Percentiles rank a stretch among this genome's conserved stretches.
These are phyloP conservation scores for Leucophenga varia DNA, from an alignment of 1,140 invertebrate species.

Conservation along the genomic window DNA sequence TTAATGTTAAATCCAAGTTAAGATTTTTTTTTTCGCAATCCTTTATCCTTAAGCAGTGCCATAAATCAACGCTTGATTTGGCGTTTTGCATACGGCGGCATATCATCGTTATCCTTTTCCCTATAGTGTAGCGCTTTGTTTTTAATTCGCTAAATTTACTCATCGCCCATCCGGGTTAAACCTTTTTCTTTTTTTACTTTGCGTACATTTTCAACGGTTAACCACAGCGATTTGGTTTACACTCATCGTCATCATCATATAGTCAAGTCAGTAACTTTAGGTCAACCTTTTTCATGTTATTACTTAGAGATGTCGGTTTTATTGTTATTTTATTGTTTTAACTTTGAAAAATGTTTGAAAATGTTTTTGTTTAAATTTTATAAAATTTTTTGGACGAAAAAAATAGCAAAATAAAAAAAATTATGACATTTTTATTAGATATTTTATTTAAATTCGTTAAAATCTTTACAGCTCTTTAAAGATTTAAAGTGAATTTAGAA, in stretches of 20 bases:
- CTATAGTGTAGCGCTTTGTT: constrained; percentile 48
- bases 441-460: too few relatives aligned
- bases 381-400: too few relatives aligned
- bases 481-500: too few relatives aligned
- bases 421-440: too few relatives aligned
- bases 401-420: too few relatives aligned
- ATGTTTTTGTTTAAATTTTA: too few relatives aligned
- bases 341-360: too few relatives aligned
- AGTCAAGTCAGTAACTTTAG: constrained; percentile 33
- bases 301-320: constrained; percentile 11
- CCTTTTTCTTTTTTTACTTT: too few relatives aligned
- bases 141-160: constrained; percentile 50
- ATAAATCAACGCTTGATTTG: constrained; percentile 52
- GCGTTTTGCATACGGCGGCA: constrained; percentile 33
- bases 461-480: too few relatives aligned
- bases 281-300: constrained; percentile 51
- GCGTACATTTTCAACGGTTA: constrained; percentile 19
- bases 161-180: constrained; percentile 11
- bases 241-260: constrained; percentile 26
- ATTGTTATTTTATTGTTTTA: too few relatives aligned
- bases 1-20: constrained; percentile 34
- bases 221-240: constrained; percentile 39
- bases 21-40: constrained; percentile 42
- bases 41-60: constrained; percentile 31
- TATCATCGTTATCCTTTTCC: constrained; percentile 31